Evolutionary conservation across 2,113 vertebrate species (phyloP).

Genomic region (Diadophis punctatus): DNA sequence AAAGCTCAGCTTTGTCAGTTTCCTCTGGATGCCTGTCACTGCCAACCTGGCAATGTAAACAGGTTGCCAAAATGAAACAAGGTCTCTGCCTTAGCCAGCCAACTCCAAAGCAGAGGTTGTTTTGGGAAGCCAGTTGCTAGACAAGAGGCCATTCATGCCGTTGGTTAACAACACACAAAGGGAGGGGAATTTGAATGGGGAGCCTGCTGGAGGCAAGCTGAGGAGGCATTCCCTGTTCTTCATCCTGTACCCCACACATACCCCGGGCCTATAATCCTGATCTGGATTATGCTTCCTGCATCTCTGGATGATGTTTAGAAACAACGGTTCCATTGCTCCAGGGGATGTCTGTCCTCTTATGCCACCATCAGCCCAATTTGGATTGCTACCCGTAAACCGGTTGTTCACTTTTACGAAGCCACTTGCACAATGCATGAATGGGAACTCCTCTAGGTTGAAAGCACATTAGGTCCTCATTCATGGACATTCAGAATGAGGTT

Average conservation of each 20-base stretch:
- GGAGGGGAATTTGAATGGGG: background rate
- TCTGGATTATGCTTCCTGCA: background rate
- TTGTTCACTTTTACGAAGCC: background rate
- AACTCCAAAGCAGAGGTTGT: background rate
- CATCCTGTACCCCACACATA: background rate
- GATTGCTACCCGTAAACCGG: background rate
- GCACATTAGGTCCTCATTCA: background rate
- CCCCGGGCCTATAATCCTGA: no score
- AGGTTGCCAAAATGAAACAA: background rate
- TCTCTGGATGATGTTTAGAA: background rate
- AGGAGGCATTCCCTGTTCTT: background rate
- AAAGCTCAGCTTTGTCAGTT: background rate
- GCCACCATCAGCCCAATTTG: background rate
- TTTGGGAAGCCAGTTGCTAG: background rate
- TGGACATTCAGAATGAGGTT: background rate
- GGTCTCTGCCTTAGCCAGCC: background rate
- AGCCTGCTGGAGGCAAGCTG: background rate
- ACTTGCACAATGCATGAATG: background rate
- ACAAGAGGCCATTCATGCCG: background rate
- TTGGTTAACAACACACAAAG: background rate
- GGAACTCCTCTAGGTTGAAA: background rate
- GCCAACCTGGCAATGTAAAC: background rate
- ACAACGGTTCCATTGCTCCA: background rate
- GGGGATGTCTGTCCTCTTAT: background rate
- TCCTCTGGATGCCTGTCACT: background rate